Percentiles rank a stretch among this genome's conserved stretches.
Conservation (phyloP, 2,113 vertebrate genomes). For the Lates calcarifer region DNA sequence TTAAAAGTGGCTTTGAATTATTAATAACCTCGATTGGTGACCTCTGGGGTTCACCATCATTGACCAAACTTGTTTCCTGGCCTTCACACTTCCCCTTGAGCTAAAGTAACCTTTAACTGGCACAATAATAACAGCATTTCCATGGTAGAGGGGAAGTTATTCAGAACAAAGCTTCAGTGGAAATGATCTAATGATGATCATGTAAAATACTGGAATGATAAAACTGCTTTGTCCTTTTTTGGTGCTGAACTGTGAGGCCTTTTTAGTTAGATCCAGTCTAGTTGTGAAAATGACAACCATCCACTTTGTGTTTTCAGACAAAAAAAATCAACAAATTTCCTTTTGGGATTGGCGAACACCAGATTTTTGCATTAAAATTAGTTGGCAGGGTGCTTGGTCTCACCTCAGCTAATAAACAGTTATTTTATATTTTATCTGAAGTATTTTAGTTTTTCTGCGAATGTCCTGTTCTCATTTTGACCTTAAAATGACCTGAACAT, state of each 20-base stretch:
- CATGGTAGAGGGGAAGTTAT: neutral
- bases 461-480: too few relatives aligned
- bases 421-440: too few relatives aligned
- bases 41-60: conserved; percentile 50
- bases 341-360: too few relatives aligned
- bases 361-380: too few relatives aligned
- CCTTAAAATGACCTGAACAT: too few relatives aligned
- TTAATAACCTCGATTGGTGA: conserved; percentile 58
- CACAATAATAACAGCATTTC: neutral
- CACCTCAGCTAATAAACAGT: too few relatives aligned
- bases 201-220: neutral
- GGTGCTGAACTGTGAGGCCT: too few relatives aligned
- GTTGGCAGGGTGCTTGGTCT: too few relatives aligned
- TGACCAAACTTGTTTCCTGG: conserved; percentile 58
- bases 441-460: too few relatives aligned
- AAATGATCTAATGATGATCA: neutral
- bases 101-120: neutral
- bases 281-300: too few relatives aligned
- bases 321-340: neutral
- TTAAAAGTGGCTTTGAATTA: conserved; percentile 62
- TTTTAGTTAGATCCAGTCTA: too few relatives aligned
- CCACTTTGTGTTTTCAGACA: too few relatives aligned
- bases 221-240: neutral
- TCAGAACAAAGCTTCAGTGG: neutral
- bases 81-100: conserved; percentile 8